A percentile compares a stretch with the other conserved stretches of the same genome.
Conservation (phyloP, 2,113 vertebrate species). For the Dascyllus trimaculatus region DNA sequence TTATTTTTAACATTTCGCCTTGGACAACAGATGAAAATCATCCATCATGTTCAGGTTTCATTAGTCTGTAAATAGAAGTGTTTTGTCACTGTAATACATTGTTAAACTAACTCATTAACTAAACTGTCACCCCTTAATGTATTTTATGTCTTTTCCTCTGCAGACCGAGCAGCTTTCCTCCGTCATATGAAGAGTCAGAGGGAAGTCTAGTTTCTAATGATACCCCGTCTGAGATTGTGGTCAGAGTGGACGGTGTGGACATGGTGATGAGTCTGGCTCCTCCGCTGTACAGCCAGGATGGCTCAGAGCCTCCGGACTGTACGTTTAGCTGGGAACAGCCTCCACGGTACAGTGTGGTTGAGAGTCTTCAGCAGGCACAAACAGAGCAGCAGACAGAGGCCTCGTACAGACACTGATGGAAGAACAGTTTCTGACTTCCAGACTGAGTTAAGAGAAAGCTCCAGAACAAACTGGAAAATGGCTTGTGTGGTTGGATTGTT, state of each 20-base stretch:
- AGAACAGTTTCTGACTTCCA: neutral
- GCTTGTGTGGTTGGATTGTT: neutral
- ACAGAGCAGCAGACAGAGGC: neutral
- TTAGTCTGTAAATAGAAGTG: neutral
- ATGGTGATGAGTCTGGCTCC: conserved; percentile 72
- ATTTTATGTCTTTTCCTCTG: conserved; percentile 38
- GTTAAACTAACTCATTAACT: neutral
- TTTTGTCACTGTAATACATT: neutral
- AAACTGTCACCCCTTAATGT: neutral
- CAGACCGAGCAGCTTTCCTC: conserved; percentile 87
- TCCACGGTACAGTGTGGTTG: conserved; percentile 80
- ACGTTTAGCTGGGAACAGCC: conserved; percentile 81
- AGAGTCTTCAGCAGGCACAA: conserved; percentile 27
- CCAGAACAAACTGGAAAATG: conserved; percentile 9
- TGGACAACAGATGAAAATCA: too few species aligned
- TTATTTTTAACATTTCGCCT: too few species aligned
- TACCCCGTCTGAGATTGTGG: neutral
- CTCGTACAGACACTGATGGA: conserved; percentile 5
- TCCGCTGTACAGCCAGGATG: conserved; percentile 81
- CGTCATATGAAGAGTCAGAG: conserved; percentile 87
- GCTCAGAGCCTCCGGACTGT: conserved; percentile 69
- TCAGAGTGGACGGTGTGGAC: conserved; percentile 21
- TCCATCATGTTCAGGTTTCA: neutral
- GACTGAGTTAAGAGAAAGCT: neutral
- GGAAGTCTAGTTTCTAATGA: conserved; percentile 43